Evolutionary conservation across 2,113 vertebrate species (phyloP).

Genomic region (Peromyscus leucopus): DNA sequence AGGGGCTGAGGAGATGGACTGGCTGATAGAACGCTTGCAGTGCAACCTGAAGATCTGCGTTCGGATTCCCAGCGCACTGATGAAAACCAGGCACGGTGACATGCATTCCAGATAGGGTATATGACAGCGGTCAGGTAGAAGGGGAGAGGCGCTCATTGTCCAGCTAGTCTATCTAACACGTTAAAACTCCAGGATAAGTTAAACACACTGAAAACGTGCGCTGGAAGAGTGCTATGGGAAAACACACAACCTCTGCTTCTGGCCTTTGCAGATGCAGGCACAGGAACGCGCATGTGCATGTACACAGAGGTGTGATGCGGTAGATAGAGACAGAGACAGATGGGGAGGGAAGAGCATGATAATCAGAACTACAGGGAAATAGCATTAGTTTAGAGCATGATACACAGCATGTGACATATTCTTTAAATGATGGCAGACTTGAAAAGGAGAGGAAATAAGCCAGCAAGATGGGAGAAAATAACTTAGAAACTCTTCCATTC

Average conservation of each 20-base stretch:
- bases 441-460: background rate
- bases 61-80: background rate
- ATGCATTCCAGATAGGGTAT: background rate
- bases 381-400: background rate
- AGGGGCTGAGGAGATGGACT: background rate
- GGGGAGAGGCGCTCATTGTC: too few relatives aligned
- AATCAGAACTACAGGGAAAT: background rate
- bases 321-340: background rate
- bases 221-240: background rate
- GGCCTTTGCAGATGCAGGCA: background rate
- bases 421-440: constrained; percentile 15
- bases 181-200: background rate
- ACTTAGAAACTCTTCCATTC: background rate
- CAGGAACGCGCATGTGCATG: fast-evolving
- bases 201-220: background rate
- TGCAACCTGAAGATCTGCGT: background rate
- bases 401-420: background rate
- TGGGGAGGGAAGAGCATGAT: background rate
- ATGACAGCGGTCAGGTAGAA: background rate
- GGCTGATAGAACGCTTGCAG: too few relatives aligned
- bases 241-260: background rate
- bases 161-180: background rate
- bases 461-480: background rate
- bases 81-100: background rate
- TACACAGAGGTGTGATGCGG: background rate